These are phyloP conservation scores for Hybos culiciformis DNA, from an alignment of 2,888 invertebrate species.

Conservation along the genomic window DNA sequence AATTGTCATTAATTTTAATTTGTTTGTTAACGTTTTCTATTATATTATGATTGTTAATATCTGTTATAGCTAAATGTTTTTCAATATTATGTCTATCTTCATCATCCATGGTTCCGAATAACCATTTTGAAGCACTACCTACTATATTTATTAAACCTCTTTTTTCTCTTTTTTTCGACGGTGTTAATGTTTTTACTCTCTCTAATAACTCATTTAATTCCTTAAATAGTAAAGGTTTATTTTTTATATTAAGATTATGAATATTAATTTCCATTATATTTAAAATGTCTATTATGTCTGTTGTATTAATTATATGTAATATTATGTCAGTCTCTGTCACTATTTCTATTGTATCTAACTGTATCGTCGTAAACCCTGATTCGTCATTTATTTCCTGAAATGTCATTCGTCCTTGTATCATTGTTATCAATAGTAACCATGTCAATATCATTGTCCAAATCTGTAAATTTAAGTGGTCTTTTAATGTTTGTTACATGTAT, in stretches of 20 bases:
- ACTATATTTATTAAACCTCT: slow-evolving; percentile 6
- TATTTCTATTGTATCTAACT: slow-evolving; percentile 1
- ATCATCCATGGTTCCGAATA: slow-evolving; percentile 9
- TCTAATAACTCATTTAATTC: no score
- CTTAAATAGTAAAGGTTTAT: no score
- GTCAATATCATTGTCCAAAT: neutral
- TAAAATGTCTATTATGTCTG: no score
- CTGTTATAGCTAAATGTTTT: slow-evolving; percentile 5
- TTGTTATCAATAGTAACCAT: neutral
- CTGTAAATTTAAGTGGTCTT: slow-evolving; percentile 4
- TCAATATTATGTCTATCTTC: slow-evolving; percentile 7
- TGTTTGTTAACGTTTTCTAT: slow-evolving; percentile 6
- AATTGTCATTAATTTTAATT: slow-evolving; percentile 9
- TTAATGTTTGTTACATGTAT: slow-evolving; percentile 8
- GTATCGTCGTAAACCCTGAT: slow-evolving; percentile 1
- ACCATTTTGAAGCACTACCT: slow-evolving; percentile 3
- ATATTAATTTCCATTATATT: no score
- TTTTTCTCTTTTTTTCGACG: no score
- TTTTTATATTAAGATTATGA: no score
- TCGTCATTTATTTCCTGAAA: slow-evolving; percentile 1
- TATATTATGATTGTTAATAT: slow-evolving; percentile 7
- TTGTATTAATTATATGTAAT: slow-evolving; percentile 1
- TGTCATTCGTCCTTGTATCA: neutral
- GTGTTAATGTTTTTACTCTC: no score
- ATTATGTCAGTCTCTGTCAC: neutral